phyloP scores from a whole-genome alignment of 2,888 invertebrate species.

The Dynastes tityus region DNA sequence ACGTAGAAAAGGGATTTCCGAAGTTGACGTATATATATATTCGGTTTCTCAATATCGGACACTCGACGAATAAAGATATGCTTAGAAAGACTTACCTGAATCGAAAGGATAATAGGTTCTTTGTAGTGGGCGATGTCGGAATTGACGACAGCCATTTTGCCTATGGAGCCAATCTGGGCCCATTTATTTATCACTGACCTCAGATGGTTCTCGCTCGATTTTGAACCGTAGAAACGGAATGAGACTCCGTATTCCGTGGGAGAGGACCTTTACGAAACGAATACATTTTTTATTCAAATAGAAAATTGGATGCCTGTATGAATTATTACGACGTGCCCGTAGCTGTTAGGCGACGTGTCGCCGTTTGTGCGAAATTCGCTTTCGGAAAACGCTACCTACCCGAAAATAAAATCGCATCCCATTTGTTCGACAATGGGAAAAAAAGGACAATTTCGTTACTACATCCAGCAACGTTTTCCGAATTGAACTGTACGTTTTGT shows the following conservation, averaged over 20 bases:
- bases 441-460: slow-evolving; percentile 23
- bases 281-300: slow-evolving; percentile 52
- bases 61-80: slow-evolving; percentile 21
- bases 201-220: slow-evolving; percentile 73
- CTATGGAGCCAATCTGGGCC: slow-evolving; percentile 75
- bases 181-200: slow-evolving; percentile 74
- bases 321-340: slow-evolving; percentile 35
- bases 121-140: slow-evolving; percentile 72
- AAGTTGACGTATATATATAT: neutral
- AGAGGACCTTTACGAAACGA: slow-evolving; percentile 63
- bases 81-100: slow-evolving; percentile 75
- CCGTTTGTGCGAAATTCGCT: neutral
- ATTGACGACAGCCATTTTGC: slow-evolving; percentile 76
- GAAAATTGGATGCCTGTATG: slow-evolving; percentile 49
- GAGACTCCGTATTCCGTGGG: slow-evolving; percentile 69
- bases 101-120: slow-evolving; percentile 69
- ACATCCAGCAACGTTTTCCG: neutral
- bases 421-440: slow-evolving; percentile 46
- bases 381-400: slow-evolving; percentile 12
- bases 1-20: neutral
- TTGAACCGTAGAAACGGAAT: slow-evolving; percentile 72
- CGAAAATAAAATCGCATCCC: slow-evolving; percentile 35
- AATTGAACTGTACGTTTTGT: slow-evolving; percentile 26
- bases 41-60: neutral
- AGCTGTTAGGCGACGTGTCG: slow-evolving; percentile 8